phyloP scores from a whole-genome alignment of 2,113 vertebrate species.

The Dromas ardeola region DNA sequence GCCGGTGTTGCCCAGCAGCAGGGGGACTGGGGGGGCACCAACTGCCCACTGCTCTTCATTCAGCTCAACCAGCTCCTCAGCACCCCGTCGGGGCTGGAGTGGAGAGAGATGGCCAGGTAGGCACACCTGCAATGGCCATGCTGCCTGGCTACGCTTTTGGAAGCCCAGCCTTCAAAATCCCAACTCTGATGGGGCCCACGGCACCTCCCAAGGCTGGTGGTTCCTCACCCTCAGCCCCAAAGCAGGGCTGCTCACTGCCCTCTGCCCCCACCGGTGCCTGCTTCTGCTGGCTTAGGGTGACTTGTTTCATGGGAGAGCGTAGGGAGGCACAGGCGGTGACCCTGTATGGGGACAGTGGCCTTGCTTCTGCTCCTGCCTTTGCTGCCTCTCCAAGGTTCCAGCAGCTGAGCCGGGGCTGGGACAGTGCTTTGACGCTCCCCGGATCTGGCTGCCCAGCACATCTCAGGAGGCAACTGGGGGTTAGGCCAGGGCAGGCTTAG shows the following conservation, averaged over 20 bases:
- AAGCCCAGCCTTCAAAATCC: background rate
- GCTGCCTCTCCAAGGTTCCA: background rate
- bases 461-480: fast-evolving
- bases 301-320: background rate
- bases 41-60: constrained; percentile 69
- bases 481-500: background rate
- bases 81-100: constrained; percentile 46
- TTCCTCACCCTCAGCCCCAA: background rate
- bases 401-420: fast-evolving
- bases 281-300: background rate
- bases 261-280: fast-evolving
- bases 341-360: fast-evolving
- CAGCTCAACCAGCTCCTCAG: constrained; percentile 79
- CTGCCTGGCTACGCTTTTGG: background rate
- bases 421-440: background rate
- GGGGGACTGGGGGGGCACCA: background rate
- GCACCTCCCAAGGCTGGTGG: background rate
- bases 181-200: background rate
- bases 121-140: background rate
- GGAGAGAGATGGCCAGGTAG: constrained; percentile 80
- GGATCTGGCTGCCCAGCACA: fast-evolving
- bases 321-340: background rate
- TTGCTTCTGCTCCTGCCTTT: background rate
- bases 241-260: background rate
- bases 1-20: background rate